Evolutionary conservation across 2,113 vertebrate species (phyloP), one percentile per base, ranked within the genome.

Genomic region (Malurus alboscapulatus): DNA sequence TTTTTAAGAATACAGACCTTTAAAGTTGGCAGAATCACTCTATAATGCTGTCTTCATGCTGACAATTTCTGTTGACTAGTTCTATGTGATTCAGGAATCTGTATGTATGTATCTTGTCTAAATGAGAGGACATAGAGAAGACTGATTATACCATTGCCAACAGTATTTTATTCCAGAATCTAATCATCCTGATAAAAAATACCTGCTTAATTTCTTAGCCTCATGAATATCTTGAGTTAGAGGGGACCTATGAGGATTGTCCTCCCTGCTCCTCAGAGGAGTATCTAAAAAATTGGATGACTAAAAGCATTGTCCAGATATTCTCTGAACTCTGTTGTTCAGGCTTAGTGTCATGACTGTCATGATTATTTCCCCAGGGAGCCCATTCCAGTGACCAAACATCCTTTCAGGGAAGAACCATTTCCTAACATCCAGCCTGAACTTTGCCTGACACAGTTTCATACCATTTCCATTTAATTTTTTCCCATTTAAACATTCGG

Each of bases 221-320:
- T 34, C 14, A 17, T 2, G 0, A 74, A 38, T 57, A 40, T 42
- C 50, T 63, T 1, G 1, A 47, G 21, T 34, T 30, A 22, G 44
- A 81, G 65, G 25, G 14, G 26, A 25, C 5, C 4, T 12, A 29
- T 50, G 26, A 54, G 7, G 38, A 47, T 53, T 53, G 34, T 29
- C 13, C 7, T 17, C 4, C 16, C 17, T 54, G 19, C 5, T 67
- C 9, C 19, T 40, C 20, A 67, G 10, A 53, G 14, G 24, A 18
- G 14, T 22, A 7, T 17, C 19, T 45, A n/a, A 53, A 53, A 38
- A 47, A 6, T 8, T 40, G 1, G 17, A 14, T n/a, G 38, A n/a
- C 27, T n/a, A 25, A 88, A 53, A 67, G 10, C 17, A 34, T 45
- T 6, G 5, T 48, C 8, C 16, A 81, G 32, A 25, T 7, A n/a